Evolutionary conservation across 2,797 vertebrate species (phyloP).

Genomic region (Ambastaia sidthimunki): DNA sequence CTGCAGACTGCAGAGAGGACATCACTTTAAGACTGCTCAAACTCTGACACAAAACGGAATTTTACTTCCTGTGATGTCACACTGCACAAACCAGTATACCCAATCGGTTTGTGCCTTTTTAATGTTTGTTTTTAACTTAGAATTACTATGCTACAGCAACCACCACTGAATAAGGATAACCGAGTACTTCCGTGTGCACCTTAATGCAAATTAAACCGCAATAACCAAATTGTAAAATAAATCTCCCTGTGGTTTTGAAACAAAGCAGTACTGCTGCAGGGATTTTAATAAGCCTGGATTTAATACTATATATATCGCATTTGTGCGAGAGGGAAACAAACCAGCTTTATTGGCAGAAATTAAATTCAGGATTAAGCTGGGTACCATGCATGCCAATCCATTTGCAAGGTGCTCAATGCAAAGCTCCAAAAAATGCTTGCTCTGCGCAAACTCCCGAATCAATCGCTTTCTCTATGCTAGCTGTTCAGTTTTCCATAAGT

Average conservation of each 20-base stretch:
- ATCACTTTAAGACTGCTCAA: neutral
- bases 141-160: neutral
- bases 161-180: neutral
- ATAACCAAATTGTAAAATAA: neutral
- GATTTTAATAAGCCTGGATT: constrained; percentile 37
- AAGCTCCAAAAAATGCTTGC: neutral
- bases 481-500: constrained; percentile 31
- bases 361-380: constrained; percentile 61
- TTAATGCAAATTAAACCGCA: constrained; percentile 37
- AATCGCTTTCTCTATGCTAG: constrained; percentile 26
- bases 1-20: constrained; percentile 83
- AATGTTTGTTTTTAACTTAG: neutral
- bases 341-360: constrained; percentile 67
- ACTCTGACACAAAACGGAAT: neutral
- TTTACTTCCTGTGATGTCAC: neutral
- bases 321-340: constrained; percentile 34
- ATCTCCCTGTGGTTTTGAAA: neutral
- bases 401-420: neutral
- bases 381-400: constrained; percentile 37
- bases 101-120: neutral
- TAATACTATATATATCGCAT: constrained; percentile 28
- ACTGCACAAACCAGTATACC: neutral
- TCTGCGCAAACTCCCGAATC: constrained; percentile 29
- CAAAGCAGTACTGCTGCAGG: neutral
- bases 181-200: neutral